These are phyloP conservation scores for Epirrhoe alternata DNA, from an alignment of 2,888 invertebrate genomes.

Conservation along the genomic window DNA sequence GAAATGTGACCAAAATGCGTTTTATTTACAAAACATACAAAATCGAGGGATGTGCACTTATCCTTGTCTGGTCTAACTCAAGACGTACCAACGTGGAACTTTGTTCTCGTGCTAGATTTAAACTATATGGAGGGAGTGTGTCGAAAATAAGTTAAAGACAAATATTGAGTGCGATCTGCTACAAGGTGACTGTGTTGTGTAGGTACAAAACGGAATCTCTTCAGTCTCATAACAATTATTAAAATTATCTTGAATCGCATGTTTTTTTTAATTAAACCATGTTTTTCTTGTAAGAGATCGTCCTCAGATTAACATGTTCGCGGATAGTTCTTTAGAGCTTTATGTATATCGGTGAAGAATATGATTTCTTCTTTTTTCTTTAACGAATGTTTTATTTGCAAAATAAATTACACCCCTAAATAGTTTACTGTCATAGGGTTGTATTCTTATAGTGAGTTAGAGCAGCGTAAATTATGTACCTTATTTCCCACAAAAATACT, in stretches of 20 bases:
- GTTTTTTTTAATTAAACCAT: background rate
- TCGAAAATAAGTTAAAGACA: background rate
- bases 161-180: background rate
- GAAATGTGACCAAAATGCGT: constrained; percentile 12
- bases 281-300: background rate
- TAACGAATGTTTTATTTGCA: no score
- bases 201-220: no score
- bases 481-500: no score
- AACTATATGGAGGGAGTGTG: background rate
- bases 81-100: background rate
- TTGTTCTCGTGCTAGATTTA: background rate
- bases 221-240: background rate
- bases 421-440: no score
- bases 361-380: no score
- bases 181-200: background rate
- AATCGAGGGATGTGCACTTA: background rate
- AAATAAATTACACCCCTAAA: no score
- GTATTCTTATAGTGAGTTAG: no score
- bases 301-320: background rate
- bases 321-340: background rate
- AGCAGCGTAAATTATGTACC: no score
- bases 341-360: no score
- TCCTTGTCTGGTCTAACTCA: background rate
- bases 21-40: constrained; percentile 6
- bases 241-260: background rate